These are phyloP conservation scores for Pristionchus fissidentatus DNA, from an alignment of 2,888 invertebrate genomes.

Conservation along the genomic window DNA sequence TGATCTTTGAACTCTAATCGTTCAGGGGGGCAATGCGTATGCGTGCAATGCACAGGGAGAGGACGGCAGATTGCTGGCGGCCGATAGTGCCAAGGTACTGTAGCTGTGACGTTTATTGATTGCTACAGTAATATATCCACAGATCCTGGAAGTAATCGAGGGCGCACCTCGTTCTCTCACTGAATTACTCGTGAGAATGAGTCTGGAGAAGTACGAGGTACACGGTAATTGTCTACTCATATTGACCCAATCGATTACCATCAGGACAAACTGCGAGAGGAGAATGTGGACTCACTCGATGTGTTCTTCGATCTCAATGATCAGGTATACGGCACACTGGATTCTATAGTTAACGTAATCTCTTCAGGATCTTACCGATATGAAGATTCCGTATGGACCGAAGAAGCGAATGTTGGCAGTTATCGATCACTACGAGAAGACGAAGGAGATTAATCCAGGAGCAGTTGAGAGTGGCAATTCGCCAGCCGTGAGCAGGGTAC, in stretches of 20 bases:
- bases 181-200: conserved; percentile 42
- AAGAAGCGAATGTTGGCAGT: conserved; percentile 64
- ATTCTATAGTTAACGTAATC: neutral
- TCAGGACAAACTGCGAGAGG: conserved; percentile 34
- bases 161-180: conserved; percentile 24
- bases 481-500: conserved; percentile 27
- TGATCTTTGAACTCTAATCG: conserved; percentile 2
- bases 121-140: neutral
- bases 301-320: conserved; percentile 46
- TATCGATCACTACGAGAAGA: conserved; percentile 55
- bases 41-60: conserved; percentile 50
- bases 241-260: neutral
- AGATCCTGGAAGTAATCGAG: conserved; percentile 44
- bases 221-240: neutral
- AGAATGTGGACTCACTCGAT: conserved; percentile 42
- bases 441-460: conserved; percentile 26
- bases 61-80: conserved; percentile 61
- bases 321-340: neutral
- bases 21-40: conserved; percentile 3
- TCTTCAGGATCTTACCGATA: conserved; percentile 52
- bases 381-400: conserved; percentile 64
- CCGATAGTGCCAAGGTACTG: conserved; percentile 51
- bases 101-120: neutral
- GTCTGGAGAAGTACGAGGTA: conserved; percentile 47
- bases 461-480: conserved; percentile 23